Percentiles rank a stretch among this genome's conserved stretches.
These are phyloP conservation scores for Aphaenogaster floridana DNA, from an alignment of 1,140 invertebrate genomes.

Conservation along the genomic window DNA sequence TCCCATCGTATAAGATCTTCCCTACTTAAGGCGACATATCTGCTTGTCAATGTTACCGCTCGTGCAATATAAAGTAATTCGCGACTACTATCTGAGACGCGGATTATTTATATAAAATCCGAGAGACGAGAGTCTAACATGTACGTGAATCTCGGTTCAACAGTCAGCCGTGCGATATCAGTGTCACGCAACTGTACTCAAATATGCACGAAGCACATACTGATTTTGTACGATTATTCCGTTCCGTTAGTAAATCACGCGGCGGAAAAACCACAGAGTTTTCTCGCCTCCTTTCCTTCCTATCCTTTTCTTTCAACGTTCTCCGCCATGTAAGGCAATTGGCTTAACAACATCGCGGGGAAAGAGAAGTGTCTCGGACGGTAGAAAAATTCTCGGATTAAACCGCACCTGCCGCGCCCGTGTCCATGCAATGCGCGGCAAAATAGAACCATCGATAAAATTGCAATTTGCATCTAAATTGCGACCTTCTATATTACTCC, in stretches of 20 bases:
- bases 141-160: conserved; percentile 9
- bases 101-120: conserved; percentile 46
- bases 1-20: neutral
- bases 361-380: conserved; percentile 3
- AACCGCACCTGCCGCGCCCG: conserved; percentile 3
- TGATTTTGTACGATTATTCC: conserved; percentile 39
- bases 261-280: neutral
- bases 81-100: neutral
- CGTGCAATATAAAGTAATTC: conserved; percentile 10
- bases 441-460: conserved; percentile 69
- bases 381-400: conserved; percentile 40
- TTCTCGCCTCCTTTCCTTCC: neutral
- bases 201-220: conserved; percentile 15
- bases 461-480: conserved; percentile 77
- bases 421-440: conserved; percentile 12
- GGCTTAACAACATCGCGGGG: conserved; percentile 12
- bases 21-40: neutral
- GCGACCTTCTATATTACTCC: conserved; percentile 59
- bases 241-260: conserved; percentile 30
- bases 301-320: neutral
- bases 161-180: conserved; percentile 34
- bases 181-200: conserved; percentile 26
- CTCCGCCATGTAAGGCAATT: neutral
- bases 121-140: conserved; percentile 13
- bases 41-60: conserved; percentile 9